Evolutionary conservation across 2,797 vertebrate species (phyloP).

Genomic region (Lepilemur septentrionalis): DNA sequence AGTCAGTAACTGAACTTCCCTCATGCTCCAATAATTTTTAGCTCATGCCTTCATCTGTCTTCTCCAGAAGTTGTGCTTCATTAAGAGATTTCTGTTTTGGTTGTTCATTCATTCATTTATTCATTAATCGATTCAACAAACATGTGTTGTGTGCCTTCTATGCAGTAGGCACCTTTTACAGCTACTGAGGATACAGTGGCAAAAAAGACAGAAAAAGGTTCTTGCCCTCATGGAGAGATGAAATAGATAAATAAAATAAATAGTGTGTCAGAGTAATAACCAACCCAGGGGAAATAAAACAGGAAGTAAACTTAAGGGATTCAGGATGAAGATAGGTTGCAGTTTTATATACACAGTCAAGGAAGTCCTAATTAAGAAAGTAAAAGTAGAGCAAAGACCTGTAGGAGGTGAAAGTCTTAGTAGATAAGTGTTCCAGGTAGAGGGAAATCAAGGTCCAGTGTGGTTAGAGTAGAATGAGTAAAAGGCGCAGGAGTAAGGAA

Average conservation of each 20-base stretch:
- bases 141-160: not conserved
- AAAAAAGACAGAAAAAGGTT: not conserved
- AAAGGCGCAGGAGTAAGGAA: not conserved
- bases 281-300: not conserved
- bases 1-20: not conserved
- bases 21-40: not conserved
- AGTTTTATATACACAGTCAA: not conserved
- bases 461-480: not conserved
- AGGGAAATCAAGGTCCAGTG: not conserved
- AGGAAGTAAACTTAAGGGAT: not conserved
- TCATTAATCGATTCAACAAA: not conserved
- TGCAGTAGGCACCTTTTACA: not conserved
- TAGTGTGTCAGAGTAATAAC: not conserved
- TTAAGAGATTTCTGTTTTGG: not conserved
- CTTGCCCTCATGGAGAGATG: not conserved
- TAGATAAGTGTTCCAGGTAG: not conserved
- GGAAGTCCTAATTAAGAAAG: not conserved
- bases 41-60: not conserved
- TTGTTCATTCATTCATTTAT: not conserved
- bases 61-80: not conserved
- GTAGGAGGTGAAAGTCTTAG: not conserved
- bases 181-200: not conserved
- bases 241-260: not conserved
- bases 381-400: not conserved
- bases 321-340: not conserved